Base-by-base conservation (phyloP, 2,888 invertebrate species). In the Omphaloscelis lunosa region DNA sequence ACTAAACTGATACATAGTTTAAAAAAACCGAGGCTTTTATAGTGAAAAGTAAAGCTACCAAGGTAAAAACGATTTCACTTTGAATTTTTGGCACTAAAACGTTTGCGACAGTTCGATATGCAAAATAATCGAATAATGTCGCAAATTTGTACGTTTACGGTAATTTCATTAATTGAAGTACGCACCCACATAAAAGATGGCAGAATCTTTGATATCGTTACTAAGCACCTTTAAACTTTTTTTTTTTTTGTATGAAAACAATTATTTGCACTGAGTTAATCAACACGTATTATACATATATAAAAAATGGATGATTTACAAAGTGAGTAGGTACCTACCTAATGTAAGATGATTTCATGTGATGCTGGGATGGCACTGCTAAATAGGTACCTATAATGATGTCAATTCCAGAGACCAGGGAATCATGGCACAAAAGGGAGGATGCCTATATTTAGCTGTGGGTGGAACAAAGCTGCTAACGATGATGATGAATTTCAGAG, bases 41-140 rank as follows among this genome's bases (percentile, higher is more conserved):
- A 86, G 65, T 70, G 15, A 67, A 77, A 86, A 74, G 62, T 72
- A 83, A 70, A 77, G 58, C 70, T 53, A 67, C 84, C 86, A 84
- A 83, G 84, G 84, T 75, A 77, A 82, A 67, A 69, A 34, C 58
- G 86, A 79, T 84, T 86, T 83, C 75, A 76, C 86, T 76, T 74
- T 62, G 66, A 84, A 73, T 71, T 82, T 77, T 77, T 75, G 39
- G 56, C 39, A 75, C 68, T 77, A 75, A 86, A 83, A 70, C 5
- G 72, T 77, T 86, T 83, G 83, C 86, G 77, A 77, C 77, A 85
- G 77, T 85, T 51, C 58, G n/a, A 68, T 68, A 77, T 58, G 71
- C 72, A 85, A 45, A 62, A 70, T 77, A 81, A 67, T 69, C 48
- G 62, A 72, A 74, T 75, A 41, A 51, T 86, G 69, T 73, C 66